Evolutionary conservation across 2,888 invertebrate species (phyloP), one percentile per base, ranked within the genome.

Genomic region (Acleris sparsana): DNA sequence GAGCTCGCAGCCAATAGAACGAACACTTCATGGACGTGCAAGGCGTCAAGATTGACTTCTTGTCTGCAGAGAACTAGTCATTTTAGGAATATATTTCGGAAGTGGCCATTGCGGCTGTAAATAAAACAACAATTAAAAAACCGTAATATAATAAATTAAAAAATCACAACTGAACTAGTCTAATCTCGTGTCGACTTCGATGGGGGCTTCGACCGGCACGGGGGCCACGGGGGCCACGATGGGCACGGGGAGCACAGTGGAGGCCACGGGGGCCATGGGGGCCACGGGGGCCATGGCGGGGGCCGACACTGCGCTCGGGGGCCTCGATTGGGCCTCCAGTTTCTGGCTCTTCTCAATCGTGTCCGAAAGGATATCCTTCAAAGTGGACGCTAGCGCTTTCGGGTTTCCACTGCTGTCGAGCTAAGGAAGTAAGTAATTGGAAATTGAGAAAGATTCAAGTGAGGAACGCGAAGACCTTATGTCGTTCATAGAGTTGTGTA

Each of bases 341-440:
- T 79, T 83, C 67, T 83, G 78, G 22, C 76, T 70, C 72, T 84
- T 82, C 73, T 86, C 85, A 58, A 90, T 81, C 33, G 87, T 89
- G 68, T 92, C 89, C 29, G 90, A 88, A 52, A 92, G 79, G 48
- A 91, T 88, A 67, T 90, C 89, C 69, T 86, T 88, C 3, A 92
- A 83, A 3, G 89, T 84, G 0, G 86, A 80, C 18, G 92, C 90
- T 62, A 92, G 70, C 0, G 83, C 85, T 71, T 83, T 88, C 0
- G 90, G 91, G 63, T 90, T 91, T 0, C 87, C 88, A 22, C 83
- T 84, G 73, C 89, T 91, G 75, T 92, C 87, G 77, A 92, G 58
- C 92, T 92, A 72, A 53, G 66, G 55, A 63, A 62, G 60, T 57
- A 63, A 62, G 60, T 57, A 33, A 13, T 43, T 46, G 4, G 16